Conservation (phyloP, 2,113 vertebrate species). For the Nycticryphes semicollaris region DNA sequence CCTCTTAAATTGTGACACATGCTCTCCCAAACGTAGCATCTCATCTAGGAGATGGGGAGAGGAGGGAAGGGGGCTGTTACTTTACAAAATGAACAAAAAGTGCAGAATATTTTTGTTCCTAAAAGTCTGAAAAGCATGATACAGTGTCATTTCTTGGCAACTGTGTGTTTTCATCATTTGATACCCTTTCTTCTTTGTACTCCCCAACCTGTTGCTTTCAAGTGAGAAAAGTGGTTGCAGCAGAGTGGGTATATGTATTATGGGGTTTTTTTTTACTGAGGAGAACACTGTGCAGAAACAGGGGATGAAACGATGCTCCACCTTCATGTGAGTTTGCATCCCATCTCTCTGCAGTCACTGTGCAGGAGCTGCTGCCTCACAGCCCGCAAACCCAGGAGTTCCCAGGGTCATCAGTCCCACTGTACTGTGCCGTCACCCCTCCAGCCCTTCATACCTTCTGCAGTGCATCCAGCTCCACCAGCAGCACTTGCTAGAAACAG, state of each 20-base stretch:
- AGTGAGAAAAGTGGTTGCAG: background rate
- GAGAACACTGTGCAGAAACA: background rate
- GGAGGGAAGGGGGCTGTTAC: background rate
- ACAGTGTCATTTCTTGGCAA: background rate
- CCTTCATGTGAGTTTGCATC: background rate
- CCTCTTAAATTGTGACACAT: accelerated
- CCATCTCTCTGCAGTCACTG: background rate
- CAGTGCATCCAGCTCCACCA: background rate
- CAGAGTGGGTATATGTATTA: background rate
- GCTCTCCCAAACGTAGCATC: background rate
- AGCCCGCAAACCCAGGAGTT: background rate
- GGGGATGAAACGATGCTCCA: background rate
- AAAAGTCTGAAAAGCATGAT: background rate
- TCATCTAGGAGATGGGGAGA: background rate
- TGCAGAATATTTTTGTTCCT: background rate
- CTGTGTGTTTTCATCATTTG: background rate
- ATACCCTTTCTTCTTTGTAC: background rate
- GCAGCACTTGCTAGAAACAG: background rate
- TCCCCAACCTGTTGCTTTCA: background rate
- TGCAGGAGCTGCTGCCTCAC: background rate
- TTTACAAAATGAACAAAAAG: background rate
- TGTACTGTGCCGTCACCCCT: accelerated
- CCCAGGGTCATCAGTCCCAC: background rate
- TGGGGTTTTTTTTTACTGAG: background rate
- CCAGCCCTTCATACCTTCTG: background rate